Evolutionary conservation across 2,888 invertebrate genomes (phyloP).

Genomic region (Brenthis hecate): DNA sequence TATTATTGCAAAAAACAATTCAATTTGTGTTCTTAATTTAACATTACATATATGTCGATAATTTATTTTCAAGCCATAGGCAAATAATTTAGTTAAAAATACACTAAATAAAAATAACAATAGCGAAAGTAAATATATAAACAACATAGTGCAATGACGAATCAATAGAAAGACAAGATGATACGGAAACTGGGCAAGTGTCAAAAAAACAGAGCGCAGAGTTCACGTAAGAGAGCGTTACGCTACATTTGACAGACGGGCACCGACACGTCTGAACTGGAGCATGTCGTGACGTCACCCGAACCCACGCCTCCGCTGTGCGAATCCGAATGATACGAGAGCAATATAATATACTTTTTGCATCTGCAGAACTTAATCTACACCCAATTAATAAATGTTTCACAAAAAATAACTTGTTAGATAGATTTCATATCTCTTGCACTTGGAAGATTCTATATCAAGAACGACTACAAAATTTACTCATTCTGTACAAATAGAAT

Average conservation of each 20-base stretch:
- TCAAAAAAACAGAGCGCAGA: conserved; percentile 52
- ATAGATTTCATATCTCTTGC: no score
- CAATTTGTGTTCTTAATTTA: no score
- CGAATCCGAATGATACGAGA: conserved; percentile 29
- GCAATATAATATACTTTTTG: neutral
- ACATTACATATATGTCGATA: no score
- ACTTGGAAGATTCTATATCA: neutral
- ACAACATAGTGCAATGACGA: conserved; percentile 15
- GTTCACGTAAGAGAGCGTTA: conserved; percentile 53
- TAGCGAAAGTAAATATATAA: neutral
- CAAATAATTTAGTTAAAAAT: neutral
- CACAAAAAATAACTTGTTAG: neutral
- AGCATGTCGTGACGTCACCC: conserved; percentile 68
- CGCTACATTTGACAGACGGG: conserved; percentile 55
- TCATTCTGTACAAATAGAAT: no score
- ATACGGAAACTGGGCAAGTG: conserved; percentile 51
- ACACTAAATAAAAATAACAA: neutral
- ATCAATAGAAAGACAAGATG: conserved; percentile 39
- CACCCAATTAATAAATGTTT: neutral
- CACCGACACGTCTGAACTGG: conserved; percentile 68
- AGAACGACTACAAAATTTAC: no score
- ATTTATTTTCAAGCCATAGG: no score
- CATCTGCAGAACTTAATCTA: neutral
- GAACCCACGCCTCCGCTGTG: conserved; percentile 15
- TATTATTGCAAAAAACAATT: no score